A percentile compares a stretch with the other conserved stretches of the same genome.
Evolutionary conservation across 2,113 vertebrate species (phyloP).

Genomic region (Tricholaema leucomelas): DNA sequence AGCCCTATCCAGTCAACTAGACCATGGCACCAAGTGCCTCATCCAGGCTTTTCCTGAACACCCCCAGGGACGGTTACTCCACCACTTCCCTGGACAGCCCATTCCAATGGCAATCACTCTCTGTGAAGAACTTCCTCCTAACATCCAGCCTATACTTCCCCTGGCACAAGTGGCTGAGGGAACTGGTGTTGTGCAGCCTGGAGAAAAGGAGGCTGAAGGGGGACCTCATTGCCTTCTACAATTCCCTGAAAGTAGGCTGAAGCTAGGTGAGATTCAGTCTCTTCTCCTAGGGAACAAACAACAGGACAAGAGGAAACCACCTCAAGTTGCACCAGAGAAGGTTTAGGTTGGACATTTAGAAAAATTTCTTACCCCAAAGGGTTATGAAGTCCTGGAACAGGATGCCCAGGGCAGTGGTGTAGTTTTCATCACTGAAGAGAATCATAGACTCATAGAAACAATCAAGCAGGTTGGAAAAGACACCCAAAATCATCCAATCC

Average conservation of each 20-base stretch:
- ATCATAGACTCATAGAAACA: too few relatives aligned
- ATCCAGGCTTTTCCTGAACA: too few relatives aligned
- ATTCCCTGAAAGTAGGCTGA: fast-evolving
- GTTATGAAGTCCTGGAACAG: not conserved
- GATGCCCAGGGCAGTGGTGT: not conserved
- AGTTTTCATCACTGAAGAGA: too few relatives aligned
- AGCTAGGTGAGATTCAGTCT: fast-evolving
- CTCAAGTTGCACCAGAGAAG: fast-evolving
- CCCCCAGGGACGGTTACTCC: too few relatives aligned
- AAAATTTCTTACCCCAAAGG: not conserved
- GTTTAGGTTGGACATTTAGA: not conserved
- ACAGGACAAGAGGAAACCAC: fast-evolving
- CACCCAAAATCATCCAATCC: too few relatives aligned
- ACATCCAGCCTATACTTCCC: too few relatives aligned
- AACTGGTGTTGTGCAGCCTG: not conserved
- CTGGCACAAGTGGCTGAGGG: fast-evolving
- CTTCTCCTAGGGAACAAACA: not conserved
- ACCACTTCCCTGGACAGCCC: too few relatives aligned
- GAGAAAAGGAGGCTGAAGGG: not conserved
- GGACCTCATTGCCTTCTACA: not conserved
- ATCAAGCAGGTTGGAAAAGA: too few relatives aligned
- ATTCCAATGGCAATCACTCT: too few relatives aligned
- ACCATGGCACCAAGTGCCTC: too few relatives aligned
- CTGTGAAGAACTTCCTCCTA: too few relatives aligned
- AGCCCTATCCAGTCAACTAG: too few relatives aligned